Conservation (phyloP, 1,140 invertebrate genomes). For the Neodiprion virginianus region DNA sequence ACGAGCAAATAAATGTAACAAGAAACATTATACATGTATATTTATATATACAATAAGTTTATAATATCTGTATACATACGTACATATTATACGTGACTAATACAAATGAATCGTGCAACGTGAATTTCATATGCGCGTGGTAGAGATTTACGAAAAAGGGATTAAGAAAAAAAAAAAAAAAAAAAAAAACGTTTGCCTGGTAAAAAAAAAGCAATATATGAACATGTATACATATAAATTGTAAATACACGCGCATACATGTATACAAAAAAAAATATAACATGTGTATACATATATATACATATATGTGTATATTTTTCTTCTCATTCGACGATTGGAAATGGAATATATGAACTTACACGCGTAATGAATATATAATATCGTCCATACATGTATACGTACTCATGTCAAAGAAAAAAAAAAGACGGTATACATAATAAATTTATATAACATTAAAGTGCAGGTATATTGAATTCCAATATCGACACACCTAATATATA, state of each 20-base stretch:
- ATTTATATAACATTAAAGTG: neutral
- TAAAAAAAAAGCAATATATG: too few species aligned
- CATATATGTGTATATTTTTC: constrained; percentile 11
- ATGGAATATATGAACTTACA: too few species aligned
- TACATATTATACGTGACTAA: too few species aligned
- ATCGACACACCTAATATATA: neutral
- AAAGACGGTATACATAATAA: neutral
- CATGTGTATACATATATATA: neutral
- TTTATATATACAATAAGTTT: too few species aligned
- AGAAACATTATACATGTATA: too few species aligned
- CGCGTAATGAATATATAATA: too few species aligned
- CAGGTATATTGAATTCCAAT: neutral
- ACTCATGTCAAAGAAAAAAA: neutral
- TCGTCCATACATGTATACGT: neutral
- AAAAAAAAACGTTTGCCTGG: neutral
- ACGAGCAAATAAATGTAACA: too few species aligned
- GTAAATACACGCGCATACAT: too few species aligned
- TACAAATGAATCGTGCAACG: too few species aligned
- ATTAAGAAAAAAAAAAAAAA: constrained; percentile 12
- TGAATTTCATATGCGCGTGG: neutral
- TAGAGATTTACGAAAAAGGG: neutral
- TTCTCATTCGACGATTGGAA: neutral
- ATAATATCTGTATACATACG: too few species aligned
- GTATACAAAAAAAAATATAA: neutral
- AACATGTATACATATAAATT: too few species aligned